Percentiles rank a stretch among this genome's conserved stretches.
Evolutionary conservation across 2,888 invertebrate species (phyloP).

Genomic region (Phaedon cochleariae): DNA sequence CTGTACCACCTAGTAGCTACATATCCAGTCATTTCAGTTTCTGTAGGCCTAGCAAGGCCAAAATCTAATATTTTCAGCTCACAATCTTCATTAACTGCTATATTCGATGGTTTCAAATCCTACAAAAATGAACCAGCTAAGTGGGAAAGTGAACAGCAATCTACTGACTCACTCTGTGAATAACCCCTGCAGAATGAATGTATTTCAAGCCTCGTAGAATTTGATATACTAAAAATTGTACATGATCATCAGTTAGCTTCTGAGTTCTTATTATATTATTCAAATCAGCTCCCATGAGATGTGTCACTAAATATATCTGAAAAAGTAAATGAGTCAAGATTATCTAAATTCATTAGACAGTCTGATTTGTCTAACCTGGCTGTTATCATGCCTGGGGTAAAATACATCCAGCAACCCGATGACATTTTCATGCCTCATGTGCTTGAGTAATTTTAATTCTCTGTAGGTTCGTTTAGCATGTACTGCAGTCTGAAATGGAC

Average conservation of each 20-base stretch:
- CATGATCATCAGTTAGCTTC: slow-evolving; percentile 96
- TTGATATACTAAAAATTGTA: slow-evolving; percentile 98
- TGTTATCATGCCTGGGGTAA: slow-evolving; percentile 90
- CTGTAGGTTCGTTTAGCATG: slow-evolving; percentile 98
- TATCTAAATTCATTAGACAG: slow-evolving; percentile 1
- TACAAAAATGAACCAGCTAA: slow-evolving; percentile 56
- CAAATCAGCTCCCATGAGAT: slow-evolving; percentile 98
- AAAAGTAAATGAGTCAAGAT: slow-evolving; percentile 18
- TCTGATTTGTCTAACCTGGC: slow-evolving; percentile 72
- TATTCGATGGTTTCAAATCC: slow-evolving; percentile 98
- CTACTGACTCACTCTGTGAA: slow-evolving; percentile 79
- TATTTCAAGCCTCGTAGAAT: slow-evolving; percentile 98
- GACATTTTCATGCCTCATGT: slow-evolving; percentile 99
- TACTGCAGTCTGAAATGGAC: slow-evolving; percentile 97
- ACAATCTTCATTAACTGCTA: slow-evolving; percentile 99
- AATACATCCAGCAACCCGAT: slow-evolving; percentile 93
- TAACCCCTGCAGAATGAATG: slow-evolving; percentile 97
- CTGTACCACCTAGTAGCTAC: slow-evolving; percentile 90
- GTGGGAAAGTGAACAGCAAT: not conserved
- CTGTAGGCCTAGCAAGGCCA: slow-evolving; percentile 95
- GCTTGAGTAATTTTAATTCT: slow-evolving; percentile 93
- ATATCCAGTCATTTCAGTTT: slow-evolving; percentile 98
- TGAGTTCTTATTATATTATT: slow-evolving; percentile 98
- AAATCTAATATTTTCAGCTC: slow-evolving; percentile 98
- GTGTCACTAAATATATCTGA: slow-evolving; percentile 89